Percentiles rank a stretch among this genome's conserved stretches.
Conservation (phyloP, 2,888 invertebrate species). For the Ophion obscuratus region DNA sequence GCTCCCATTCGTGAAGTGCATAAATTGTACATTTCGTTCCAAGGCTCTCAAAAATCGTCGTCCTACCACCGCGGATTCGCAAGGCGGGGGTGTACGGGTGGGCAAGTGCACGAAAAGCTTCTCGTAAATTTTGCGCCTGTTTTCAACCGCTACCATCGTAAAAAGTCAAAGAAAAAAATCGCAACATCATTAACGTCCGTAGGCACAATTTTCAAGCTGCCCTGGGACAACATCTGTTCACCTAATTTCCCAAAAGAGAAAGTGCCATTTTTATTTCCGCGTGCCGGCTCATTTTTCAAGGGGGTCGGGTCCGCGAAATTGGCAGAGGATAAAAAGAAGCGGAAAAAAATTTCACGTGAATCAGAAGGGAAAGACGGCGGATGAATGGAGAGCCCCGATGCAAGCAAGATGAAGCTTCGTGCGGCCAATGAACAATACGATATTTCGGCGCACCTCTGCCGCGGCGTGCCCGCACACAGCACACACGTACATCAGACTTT, state of each 20-base stretch:
- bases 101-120: no score
- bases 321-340: not conserved
- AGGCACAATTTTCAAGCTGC: not conserved
- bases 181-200: not conserved
- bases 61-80: no score
- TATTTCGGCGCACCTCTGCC: constrained; percentile 46
- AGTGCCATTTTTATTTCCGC: not conserved
- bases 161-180: no score
- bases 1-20: not conserved
- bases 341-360: not conserved
- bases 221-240: not conserved
- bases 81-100: no score
- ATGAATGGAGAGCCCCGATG: not conserved
- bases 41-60: not conserved
- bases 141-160: no score
- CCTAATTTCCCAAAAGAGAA: not conserved
- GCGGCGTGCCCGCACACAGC: constrained; percentile 28
- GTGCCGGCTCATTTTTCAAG: constrained; percentile 1
- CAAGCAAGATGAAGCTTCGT: constrained; percentile 9
- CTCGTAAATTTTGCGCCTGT: no score
- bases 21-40: not conserved
- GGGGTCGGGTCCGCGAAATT: not conserved
- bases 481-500: constrained; percentile 18
- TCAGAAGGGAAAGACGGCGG: not conserved
- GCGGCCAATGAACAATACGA: constrained; percentile 40